Percentiles rank a stretch among this genome's conserved stretches.
Conservation (phyloP, 2,888 invertebrate species). For the Dolichomitus sp. region DNA sequence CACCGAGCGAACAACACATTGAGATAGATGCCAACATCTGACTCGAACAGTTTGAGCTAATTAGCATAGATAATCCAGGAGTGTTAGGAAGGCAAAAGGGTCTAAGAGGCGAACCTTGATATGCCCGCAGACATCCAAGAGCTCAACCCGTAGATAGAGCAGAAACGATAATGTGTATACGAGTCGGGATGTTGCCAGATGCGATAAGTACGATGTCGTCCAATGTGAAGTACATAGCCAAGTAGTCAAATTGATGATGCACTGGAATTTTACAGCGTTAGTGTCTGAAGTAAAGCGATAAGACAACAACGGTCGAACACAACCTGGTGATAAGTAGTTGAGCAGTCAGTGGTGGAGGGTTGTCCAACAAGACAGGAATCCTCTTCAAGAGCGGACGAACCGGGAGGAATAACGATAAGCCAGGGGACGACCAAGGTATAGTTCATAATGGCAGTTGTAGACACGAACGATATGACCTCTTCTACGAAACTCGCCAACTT, state of each 20-base stretch:
- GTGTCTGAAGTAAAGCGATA: slow-evolving; percentile 8
- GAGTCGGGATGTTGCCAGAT: not conserved
- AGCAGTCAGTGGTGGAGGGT: not conserved
- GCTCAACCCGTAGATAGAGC: slow-evolving; percentile 42
- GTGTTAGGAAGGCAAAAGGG: slow-evolving; percentile 28
- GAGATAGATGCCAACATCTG: no score
- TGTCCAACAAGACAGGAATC: not conserved
- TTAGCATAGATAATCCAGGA: no score
- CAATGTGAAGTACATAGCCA: not conserved
- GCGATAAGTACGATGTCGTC: not conserved
- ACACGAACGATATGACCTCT: slow-evolving; percentile 57
- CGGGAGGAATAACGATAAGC: not conserved
- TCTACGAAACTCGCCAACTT: slow-evolving; percentile 60
- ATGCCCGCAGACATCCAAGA: slow-evolving; percentile 35
- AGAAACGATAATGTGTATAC: slow-evolving; percentile 15
- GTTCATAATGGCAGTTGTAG: slow-evolving; percentile 43
- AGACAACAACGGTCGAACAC: slow-evolving; percentile 6
- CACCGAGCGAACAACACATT: no score
- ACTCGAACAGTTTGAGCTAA: no score
- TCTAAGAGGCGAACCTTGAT: slow-evolving; percentile 28
- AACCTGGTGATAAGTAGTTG: slow-evolving; percentile 32
- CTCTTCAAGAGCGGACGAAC: not conserved
- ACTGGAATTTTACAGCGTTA: slow-evolving; percentile 16
- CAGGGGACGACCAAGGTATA: slow-evolving; percentile 10
- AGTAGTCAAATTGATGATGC: not conserved